Conservation (phyloP, 2,113 vertebrate genomes). For the Sardina pilchardus region DNA sequence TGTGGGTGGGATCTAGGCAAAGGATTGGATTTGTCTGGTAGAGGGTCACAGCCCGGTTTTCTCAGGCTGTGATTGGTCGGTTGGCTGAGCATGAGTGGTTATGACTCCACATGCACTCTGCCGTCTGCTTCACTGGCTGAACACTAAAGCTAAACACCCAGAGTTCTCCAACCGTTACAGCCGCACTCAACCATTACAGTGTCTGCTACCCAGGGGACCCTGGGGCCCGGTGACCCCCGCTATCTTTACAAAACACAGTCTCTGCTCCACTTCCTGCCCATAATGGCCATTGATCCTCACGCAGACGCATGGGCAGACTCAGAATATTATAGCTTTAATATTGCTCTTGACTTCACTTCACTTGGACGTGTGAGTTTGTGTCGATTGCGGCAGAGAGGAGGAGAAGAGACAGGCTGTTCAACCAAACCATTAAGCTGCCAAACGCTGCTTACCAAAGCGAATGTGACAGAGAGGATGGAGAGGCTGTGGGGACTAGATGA, state of each 20-base stretch:
- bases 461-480: background rate
- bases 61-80: background rate
- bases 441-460: background rate
- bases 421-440: too few relatives aligned
- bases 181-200: too few relatives aligned
- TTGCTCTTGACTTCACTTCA: too few relatives aligned
- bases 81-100: background rate
- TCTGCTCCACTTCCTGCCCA: background rate
- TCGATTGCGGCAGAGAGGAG: too few relatives aligned
- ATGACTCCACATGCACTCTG: background rate
- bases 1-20: background rate
- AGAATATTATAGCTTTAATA: background rate
- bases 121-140: background rate
- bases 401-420: too few relatives aligned
- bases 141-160: background rate
- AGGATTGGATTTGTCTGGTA: background rate
- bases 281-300: background rate
- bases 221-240: background rate
- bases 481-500: too few relatives aligned
- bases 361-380: too few relatives aligned
- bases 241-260: background rate
- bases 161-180: background rate
- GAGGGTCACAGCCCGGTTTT: background rate
- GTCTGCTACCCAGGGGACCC: background rate
- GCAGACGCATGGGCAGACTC: background rate